Evolutionary conservation across 2,797 vertebrate species (phyloP), one percentile per base, ranked within the genome.

Genomic region (Alosa sapidissima): DNA sequence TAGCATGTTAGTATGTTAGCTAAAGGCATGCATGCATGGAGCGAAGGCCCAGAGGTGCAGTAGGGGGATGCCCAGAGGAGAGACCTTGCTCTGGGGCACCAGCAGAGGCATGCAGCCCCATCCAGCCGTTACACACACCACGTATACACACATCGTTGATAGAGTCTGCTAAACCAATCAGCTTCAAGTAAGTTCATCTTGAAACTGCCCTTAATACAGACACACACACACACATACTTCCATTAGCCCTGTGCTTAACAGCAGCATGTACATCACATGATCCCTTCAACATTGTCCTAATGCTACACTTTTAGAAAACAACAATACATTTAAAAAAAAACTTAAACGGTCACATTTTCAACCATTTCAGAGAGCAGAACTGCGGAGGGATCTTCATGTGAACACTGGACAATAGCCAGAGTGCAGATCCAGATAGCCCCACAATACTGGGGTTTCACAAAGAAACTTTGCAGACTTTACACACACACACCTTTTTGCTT

Each of bases 1-100:
- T 75, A 75, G 68, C 68, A 75, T 41, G 68, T 75, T 41, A 75
- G 68, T 3, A 72, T 33, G 36, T 72, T 72, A 72, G 68, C 68
- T 41, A 28, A 13, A 45, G 4, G 68, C 68, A 75, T 75, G 68
- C 68, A 75, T 33, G 33, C 10, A 33, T 65, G 62, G 62, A 33
- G 62, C 68, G 16, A 13, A 16, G 68, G 36, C 68, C 68, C 68
- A 75, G 68, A 5, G 24, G 62, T 75, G 68, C 36, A 75, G 16
- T 33, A 5, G 33, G 11, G 11, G 14, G 62, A 28, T 28, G 28
- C 62, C 62, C 62, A 68, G 62, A 68, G 62, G 33, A 41, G 33
- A 75, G 68, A 3, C 36, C 36, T 14, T 16, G 0, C 1, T 4
- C 4, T 36, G 68, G 68, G 68, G 14, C 19, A 75, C 68, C 14